Evolutionary conservation across 2,113 vertebrate genomes (phyloP).

Genomic region (Marmota monax): DNA sequence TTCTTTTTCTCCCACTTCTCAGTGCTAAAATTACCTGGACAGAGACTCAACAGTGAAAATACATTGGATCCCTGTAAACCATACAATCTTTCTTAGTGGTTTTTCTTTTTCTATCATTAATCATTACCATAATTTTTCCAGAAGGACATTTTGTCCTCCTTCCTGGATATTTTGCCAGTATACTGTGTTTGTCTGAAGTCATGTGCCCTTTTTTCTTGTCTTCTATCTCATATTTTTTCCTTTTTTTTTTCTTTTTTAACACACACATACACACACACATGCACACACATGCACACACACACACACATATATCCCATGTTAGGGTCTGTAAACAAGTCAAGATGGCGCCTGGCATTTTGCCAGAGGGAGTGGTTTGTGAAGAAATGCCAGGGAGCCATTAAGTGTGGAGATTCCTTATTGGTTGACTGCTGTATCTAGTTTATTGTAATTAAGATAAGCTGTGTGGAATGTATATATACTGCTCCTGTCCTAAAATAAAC

Average conservation of each 20-base stretch:
- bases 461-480: no score
- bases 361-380: no score
- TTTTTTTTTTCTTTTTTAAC: neutral
- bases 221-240: neutral
- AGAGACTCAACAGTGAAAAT: neutral
- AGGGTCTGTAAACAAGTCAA: no score
- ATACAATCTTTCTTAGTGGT: neutral
- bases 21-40: neutral
- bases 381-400: no score
- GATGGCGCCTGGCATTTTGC: no score
- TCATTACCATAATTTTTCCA: neutral
- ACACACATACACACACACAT: no score
- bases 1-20: fast-evolving
- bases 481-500: no score
- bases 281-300: no score
- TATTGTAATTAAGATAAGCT: no score
- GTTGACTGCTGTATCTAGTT: no score
- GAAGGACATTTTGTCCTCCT: neutral
- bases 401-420: no score
- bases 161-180: neutral
- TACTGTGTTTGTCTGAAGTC: neutral
- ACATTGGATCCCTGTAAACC: neutral
- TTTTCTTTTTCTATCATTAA: neutral
- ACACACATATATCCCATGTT: no score
- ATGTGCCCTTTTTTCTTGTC: neutral